phyloP scores from a whole-genome alignment of 1,140 invertebrate species.

The Pissodes strobi region DNA sequence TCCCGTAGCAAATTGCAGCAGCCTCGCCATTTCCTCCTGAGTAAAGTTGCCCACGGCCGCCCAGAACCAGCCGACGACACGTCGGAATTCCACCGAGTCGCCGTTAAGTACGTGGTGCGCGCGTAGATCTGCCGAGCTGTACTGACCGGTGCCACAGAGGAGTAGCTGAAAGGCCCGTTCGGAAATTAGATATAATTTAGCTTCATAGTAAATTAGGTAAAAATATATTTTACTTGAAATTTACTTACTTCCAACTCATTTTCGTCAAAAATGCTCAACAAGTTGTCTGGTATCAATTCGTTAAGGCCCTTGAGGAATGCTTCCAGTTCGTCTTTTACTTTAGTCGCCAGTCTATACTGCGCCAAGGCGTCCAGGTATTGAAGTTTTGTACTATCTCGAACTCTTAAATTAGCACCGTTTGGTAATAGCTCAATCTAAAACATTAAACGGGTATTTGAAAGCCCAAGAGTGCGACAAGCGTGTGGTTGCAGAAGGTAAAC shows the following conservation, averaged over 20 bases:
- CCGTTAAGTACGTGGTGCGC: conserved; percentile 86
- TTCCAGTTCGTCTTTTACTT: conserved; percentile 83
- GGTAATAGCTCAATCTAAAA: conserved; percentile 71
- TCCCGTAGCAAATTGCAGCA: conserved; percentile 94
- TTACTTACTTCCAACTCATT: conserved; percentile 87
- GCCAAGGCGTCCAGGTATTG: conserved; percentile 88
- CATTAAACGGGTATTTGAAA: too few species aligned
- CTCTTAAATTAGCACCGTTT: conserved; percentile 69
- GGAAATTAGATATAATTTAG: conserved; percentile 49
- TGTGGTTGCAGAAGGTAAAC: too few species aligned
- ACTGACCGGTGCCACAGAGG: conserved; percentile 91
- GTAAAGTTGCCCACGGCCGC: conserved; percentile 89
- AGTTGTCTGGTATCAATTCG: conserved; percentile 88
- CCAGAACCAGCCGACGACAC: conserved; percentile 93
- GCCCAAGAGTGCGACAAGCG: too few species aligned
- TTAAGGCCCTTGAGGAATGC: conserved; percentile 88
- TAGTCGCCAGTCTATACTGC: conserved; percentile 82
- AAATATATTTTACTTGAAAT: too few species aligned
- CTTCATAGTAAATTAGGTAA: too few species aligned
- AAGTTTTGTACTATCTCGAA: conserved; percentile 78
- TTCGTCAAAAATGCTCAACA: conserved; percentile 94
- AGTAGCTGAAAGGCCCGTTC: conserved; percentile 69
- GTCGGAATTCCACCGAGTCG: conserved; percentile 78
- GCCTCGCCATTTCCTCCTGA: conserved; percentile 88
- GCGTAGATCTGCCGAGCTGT: conserved; percentile 87